A percentile compares a stretch with the other conserved stretches of the same genome.
Evolutionary conservation across 2,797 vertebrate genomes (phyloP).

Genomic region (Phataginus tetradactyla): DNA sequence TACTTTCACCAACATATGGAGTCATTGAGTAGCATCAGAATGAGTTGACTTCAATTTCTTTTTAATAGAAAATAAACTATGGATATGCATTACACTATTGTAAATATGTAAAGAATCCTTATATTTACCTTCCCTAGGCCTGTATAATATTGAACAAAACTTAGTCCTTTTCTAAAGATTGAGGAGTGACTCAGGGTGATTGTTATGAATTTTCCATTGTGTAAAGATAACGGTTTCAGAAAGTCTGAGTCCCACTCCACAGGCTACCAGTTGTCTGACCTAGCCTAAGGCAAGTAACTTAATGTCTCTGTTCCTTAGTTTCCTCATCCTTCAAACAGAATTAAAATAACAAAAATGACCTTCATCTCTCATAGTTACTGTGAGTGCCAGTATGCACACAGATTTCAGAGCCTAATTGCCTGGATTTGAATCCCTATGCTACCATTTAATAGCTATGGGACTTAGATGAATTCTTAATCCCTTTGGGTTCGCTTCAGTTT

Average conservation of each 20-base stretch:
- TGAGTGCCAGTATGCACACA: neutral
- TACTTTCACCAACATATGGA: neutral
- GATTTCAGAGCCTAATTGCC: neutral
- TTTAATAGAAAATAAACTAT: neutral
- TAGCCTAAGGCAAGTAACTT: neutral
- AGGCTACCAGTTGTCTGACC: neutral
- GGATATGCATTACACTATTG: neutral
- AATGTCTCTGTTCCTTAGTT: neutral
- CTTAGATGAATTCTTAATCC: neutral
- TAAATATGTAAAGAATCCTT: neutral
- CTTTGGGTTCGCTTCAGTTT: neutral
- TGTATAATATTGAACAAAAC: neutral
- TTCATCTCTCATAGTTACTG: accelerated
- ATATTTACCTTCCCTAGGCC: neutral
- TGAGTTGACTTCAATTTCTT: neutral
- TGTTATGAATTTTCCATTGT: neutral
- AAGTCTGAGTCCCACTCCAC: neutral
- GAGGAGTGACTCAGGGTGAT: neutral
- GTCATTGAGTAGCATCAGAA: neutral
- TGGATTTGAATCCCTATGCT: neutral
- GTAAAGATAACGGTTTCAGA: neutral
- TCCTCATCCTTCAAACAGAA: neutral
- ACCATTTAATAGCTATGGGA: neutral
- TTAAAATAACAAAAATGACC: neutral
- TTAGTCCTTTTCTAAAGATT: neutral